Evolutionary conservation across 1,140 invertebrate species (phyloP).

Genomic region (Drosophila mauritiana): DNA sequence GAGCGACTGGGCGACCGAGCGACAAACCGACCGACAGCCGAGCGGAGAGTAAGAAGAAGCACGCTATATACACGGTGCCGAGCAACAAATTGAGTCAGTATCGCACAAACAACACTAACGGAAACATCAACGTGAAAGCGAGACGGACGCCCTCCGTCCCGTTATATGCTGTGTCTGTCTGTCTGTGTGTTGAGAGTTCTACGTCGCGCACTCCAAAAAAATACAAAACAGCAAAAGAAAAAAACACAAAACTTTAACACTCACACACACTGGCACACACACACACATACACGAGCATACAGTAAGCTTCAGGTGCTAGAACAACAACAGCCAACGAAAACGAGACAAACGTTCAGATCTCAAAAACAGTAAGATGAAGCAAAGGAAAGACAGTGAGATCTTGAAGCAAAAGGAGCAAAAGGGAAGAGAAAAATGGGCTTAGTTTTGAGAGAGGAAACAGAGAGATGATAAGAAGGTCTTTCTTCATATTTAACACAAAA

Average conservation of each 20-base stretch:
- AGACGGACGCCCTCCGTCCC: constrained; percentile 69
- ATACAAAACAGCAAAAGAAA: too few relatives aligned
- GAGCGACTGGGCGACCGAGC: constrained; percentile 18
- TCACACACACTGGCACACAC: constrained; percentile 28
- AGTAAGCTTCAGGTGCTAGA: constrained; percentile 10
- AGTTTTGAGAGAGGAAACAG: background rate
- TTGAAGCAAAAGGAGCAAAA: background rate
- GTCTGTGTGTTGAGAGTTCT: constrained; percentile 41
- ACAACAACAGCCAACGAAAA: constrained; percentile 3
- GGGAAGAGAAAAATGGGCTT: background rate
- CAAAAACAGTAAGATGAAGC: background rate
- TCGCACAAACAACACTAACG: constrained; percentile 84
- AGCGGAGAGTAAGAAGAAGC: constrained; percentile 12
- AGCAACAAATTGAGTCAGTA: constrained; percentile 84
- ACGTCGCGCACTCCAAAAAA: constrained; percentile 34
- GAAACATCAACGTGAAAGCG: constrained; percentile 82
- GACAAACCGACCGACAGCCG: constrained; percentile 45
- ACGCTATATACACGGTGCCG: constrained; percentile 70
- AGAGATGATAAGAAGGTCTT: too few relatives aligned
- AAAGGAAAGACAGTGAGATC: background rate
- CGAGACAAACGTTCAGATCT: background rate
- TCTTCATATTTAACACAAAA: too few relatives aligned
- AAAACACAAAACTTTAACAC: constrained; percentile 14
- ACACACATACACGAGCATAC: constrained; percentile 14
- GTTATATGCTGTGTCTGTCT: constrained; percentile 41